A percentile compares a stretch with the other conserved stretches of the same genome.
phyloP scores from a whole-genome alignment of 2,888 invertebrate species.

The Augiades crinisus region DNA sequence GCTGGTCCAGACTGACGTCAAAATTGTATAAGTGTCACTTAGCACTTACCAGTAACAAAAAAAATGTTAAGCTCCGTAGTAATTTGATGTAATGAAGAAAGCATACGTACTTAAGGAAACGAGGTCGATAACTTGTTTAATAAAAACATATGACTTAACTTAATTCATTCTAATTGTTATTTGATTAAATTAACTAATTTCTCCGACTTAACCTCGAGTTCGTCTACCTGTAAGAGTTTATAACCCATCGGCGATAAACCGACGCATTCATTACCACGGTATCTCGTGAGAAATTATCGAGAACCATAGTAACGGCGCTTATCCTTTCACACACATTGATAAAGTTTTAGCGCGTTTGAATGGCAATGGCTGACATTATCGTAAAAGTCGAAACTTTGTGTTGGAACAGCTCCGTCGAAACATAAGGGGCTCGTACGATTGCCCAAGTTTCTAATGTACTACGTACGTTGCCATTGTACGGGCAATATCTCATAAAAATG shows the following conservation, averaged over 20 bases:
- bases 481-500: constrained; percentile 73
- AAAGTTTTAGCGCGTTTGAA: constrained; percentile 79
- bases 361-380: constrained; percentile 81
- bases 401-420: constrained; percentile 73
- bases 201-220: not conserved
- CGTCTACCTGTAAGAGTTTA: not conserved
- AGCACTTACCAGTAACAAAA: too few species aligned
- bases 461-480: constrained; percentile 64
- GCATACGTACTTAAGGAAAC: too few species aligned
- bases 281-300: constrained; percentile 15
- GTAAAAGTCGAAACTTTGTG: constrained; percentile 79
- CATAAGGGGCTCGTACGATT: constrained; percentile 80
- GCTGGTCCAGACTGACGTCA: too few species aligned
- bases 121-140: too few species aligned
- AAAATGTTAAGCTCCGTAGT: too few species aligned
- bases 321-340: constrained; percentile 78
- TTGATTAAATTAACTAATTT: not conserved
- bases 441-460: constrained; percentile 77
- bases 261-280: not conserved
- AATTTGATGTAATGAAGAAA: too few species aligned
- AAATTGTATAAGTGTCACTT: too few species aligned
- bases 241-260: not conserved
- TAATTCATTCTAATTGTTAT: too few species aligned
- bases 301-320: constrained; percentile 46
- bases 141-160: not conserved